phyloP scores from a whole-genome alignment of 2,113 vertebrate genomes.

The Melanocharis versteri region DNA sequence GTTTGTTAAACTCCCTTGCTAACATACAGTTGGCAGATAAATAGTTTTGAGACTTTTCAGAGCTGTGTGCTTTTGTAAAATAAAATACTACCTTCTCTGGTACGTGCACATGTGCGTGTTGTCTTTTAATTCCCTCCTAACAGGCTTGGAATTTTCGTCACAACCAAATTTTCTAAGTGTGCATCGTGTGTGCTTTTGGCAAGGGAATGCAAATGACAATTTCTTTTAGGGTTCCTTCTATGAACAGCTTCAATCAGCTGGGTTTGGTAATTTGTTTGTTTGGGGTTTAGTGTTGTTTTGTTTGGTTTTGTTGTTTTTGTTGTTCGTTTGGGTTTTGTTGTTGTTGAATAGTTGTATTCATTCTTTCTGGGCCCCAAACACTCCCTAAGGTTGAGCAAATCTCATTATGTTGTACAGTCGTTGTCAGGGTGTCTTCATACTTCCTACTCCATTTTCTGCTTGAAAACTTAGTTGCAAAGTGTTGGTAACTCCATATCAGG shows the following conservation, averaged over 20 bases:
- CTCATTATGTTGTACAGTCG: background rate
- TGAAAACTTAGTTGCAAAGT: background rate
- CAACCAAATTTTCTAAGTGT: background rate
- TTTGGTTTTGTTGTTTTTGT: background rate
- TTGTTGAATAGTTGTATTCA: background rate
- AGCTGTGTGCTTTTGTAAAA: background rate
- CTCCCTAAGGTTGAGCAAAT: background rate
- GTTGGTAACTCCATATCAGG: background rate
- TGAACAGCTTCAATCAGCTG: background rate
- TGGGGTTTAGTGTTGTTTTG: background rate
- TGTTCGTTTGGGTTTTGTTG: background rate
- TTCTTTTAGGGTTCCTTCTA: background rate
- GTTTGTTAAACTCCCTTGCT: background rate
- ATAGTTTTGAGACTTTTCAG: background rate
- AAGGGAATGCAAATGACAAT: background rate
- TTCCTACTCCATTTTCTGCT: background rate
- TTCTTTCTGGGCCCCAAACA: background rate
- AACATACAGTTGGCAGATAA: background rate
- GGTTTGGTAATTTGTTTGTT: background rate
- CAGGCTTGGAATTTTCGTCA: background rate
- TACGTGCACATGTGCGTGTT: accelerated
- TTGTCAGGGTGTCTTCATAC: background rate
- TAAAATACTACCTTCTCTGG: background rate
- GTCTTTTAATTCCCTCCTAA: background rate
- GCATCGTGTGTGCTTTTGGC: background rate